Conservation (phyloP, 2,113 vertebrate genomes). For the Mugil cephalus region DNA sequence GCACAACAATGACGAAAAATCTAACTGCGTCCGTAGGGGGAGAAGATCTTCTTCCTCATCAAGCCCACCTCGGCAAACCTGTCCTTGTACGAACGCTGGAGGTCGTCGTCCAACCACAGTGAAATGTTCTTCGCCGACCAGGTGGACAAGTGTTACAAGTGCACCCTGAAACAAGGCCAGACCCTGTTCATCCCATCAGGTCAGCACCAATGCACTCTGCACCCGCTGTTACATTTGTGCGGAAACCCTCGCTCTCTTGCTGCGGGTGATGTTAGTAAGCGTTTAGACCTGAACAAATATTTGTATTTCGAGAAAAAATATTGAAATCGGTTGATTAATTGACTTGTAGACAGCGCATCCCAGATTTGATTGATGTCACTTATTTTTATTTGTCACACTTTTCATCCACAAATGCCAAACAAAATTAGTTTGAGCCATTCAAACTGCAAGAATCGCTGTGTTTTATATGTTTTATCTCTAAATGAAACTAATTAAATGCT, state of each 20-base stretch:
- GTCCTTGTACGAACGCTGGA: conserved; percentile 97
- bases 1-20: neutral
- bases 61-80: conserved; percentile 97
- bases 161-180: conserved; percentile 96
- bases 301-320: neutral
- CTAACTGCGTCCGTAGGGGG: conserved; percentile 86
- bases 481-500: too few relatives aligned
- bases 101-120: conserved; percentile 94
- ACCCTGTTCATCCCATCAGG: conserved; percentile 98
- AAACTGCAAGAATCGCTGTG: too few relatives aligned
- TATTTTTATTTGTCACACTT: too few relatives aligned
- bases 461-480: too few relatives aligned
- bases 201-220: conserved; percentile 73
- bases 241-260: too few relatives aligned
- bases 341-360: neutral
- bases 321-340: neutral
- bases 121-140: conserved; percentile 99
- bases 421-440: too few relatives aligned
- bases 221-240: neutral
- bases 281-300: neutral
- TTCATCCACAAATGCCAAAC: too few relatives aligned
- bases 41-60: conserved; percentile 99
- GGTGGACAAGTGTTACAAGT: conserved; percentile 99
- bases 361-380: too few relatives aligned
- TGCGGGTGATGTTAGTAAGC: too few relatives aligned